These are phyloP conservation scores for Tamias sibiricus DNA, from an alignment of 2,113 vertebrate genomes.

Conservation along the genomic window DNA sequence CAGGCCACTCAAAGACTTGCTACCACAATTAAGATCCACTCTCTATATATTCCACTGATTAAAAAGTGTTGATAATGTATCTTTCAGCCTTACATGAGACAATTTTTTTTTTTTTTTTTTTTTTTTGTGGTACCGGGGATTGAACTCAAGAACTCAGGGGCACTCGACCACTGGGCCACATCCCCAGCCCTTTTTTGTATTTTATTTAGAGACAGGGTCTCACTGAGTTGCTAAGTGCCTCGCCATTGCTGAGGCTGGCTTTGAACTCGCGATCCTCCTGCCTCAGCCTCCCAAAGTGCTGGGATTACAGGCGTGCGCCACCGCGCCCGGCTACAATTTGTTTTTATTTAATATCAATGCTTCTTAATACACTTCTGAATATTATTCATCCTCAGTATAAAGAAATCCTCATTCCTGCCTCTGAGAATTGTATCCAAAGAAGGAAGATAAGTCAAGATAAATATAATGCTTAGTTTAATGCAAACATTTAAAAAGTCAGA, in stretches of 20 bases:
- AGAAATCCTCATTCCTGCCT: background rate
- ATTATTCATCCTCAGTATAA: background rate
- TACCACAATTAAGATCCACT: background rate
- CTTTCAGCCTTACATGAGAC: background rate
- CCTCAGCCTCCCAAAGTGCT: too few relatives aligned
- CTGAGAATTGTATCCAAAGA: background rate
- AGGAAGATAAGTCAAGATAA: background rate
- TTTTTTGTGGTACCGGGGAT: too few relatives aligned
- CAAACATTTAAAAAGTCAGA: background rate
- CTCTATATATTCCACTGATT: background rate
- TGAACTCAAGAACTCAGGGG: too few relatives aligned
- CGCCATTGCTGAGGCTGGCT: too few relatives aligned
- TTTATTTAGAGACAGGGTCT: too few relatives aligned
- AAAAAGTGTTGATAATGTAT: background rate
- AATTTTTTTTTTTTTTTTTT: background rate
- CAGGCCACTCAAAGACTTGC: background rate
- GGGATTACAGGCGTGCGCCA: too few relatives aligned
- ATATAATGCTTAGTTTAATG: background rate
- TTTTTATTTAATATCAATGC: background rate
- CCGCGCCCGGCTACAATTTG: too few relatives aligned
- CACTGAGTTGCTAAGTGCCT: too few relatives aligned
- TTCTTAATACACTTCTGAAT: background rate
- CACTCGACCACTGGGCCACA: too few relatives aligned
- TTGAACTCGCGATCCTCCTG: too few relatives aligned
- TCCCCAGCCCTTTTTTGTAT: too few relatives aligned